Evolutionary conservation across 2,888 invertebrate genomes (phyloP), one percentile per base, ranked within the genome.

Genomic region (Amphipoea lucens): DNA sequence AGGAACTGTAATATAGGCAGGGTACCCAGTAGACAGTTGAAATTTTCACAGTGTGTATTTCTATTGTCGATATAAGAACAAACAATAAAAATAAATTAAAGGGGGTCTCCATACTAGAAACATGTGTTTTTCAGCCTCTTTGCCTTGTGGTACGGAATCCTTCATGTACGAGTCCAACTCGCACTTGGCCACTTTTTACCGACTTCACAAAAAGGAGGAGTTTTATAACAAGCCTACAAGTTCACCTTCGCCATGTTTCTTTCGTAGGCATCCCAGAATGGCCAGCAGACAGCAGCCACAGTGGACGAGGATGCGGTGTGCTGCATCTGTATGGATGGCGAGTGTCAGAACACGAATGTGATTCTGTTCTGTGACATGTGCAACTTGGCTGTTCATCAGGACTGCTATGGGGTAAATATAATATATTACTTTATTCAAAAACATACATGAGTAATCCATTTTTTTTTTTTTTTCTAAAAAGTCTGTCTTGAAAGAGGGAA

Each of bases 301-400:
- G 98, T 99, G 11, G 99, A 99, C 91, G 99, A 99, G 92, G 99
- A 99, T 96, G 99, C 99, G 0, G 99, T 99, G 0, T 99, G 99
- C 93, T 99, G 99, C 92, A 99, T 99, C 89, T 99, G 99, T 94
- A 98, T 99, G 98, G 99, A 99, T 91, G 99, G 99, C 3, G 99
- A 99, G 94, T 99, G 99, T 94, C 99, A 99, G 95, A 99, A 99
- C 95, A 99, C 99, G 74, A 99, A 99, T 95, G 99, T 99, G 69
- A 99, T 99, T 89, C 97, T 99, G 74, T 99, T 99, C 96, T 99
- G 99, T 97, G 99, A 99, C 97, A 99, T 99, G 99, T 99, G 99
- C 95, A 99, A 99, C 96, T 97, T 99, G 87, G 99, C 99, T 48
- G 99, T 99, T 23, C 99, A 99, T 95, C 99, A 99, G 96, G 99